phyloP scores from a whole-genome alignment of 2,797 vertebrate species.

The Tachyglossus aculeatus region DNA sequence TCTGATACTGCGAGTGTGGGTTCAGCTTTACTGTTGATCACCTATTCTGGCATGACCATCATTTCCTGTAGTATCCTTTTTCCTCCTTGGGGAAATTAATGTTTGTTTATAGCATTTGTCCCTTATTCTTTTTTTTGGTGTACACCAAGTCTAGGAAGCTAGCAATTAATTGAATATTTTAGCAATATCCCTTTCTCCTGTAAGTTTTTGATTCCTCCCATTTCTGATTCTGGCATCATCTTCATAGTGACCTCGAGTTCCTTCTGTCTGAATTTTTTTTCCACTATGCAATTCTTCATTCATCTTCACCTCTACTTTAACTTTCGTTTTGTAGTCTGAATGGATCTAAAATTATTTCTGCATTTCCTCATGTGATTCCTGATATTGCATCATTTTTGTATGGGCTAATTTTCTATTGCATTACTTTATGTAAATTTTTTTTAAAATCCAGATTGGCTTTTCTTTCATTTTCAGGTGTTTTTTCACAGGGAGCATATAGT shows the following conservation, averaged over 20 bases:
- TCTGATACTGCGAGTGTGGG: constrained; percentile 48
- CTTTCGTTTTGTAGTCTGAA: constrained; percentile 10
- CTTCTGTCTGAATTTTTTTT: constrained; percentile 38
- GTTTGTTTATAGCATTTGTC: constrained; percentile 67
- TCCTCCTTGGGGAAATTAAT: constrained; percentile 70
- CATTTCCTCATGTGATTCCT: constrained; percentile 17
- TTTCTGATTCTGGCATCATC: constrained; percentile 51
- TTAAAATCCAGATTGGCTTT: constrained; percentile 4
- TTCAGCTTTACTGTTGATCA: constrained; percentile 74
- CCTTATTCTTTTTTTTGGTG: constrained; percentile 64
- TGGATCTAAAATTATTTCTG: constrained; percentile 26
- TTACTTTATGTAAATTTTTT: constrained; percentile 46
- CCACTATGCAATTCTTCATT: constrained; percentile 39
- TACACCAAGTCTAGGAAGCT: constrained; percentile 62
- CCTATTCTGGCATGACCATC: constrained; percentile 60
- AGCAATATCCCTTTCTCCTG: constrained; percentile 61
- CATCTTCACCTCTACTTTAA: constrained; percentile 22
- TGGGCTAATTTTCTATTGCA: constrained; percentile 21
- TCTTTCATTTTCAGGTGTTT: constrained; percentile 40
- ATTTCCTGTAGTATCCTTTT: constrained; percentile 74
- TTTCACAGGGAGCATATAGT: constrained; percentile 17
- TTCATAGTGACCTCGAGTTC: constrained; percentile 33
- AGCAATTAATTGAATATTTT: constrained; percentile 66
- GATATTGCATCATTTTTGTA: constrained; percentile 32
- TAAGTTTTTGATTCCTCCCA: constrained; percentile 63